Percentiles rank a stretch among this genome's conserved stretches.
phyloP scores from a whole-genome alignment of 2,797 vertebrate genomes.

The Epinephelus awoara region DNA sequence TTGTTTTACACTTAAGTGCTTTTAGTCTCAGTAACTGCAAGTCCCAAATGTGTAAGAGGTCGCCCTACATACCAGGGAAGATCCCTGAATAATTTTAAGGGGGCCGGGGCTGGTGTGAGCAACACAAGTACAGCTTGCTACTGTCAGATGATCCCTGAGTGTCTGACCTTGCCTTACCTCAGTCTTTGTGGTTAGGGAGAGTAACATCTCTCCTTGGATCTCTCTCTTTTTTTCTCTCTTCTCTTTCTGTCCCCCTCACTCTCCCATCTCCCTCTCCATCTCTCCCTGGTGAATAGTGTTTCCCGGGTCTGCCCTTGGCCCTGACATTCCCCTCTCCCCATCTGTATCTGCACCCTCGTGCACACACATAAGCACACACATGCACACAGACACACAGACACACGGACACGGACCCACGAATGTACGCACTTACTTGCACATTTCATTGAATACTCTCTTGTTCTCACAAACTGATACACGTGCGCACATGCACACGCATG shows the following conservation, averaged over 20 bases:
- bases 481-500: slow-evolving; percentile 23
- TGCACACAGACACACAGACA: slow-evolving; percentile 2
- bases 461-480: slow-evolving; percentile 38
- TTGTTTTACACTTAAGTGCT: slow-evolving; percentile 31
- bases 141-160: slow-evolving; percentile 78
- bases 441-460: slow-evolving; percentile 50
- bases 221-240: slow-evolving; percentile 78
- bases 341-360: slow-evolving; percentile 57
- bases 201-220: slow-evolving; percentile 84
- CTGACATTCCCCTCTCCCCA: slow-evolving; percentile 74
- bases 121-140: slow-evolving; percentile 58
- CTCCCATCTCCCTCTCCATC: slow-evolving; percentile 59
- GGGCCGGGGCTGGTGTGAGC: slow-evolving; percentile 48
- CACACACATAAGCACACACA: slow-evolving; percentile 21
- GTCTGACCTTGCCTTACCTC: slow-evolving; percentile 82
- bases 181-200: slow-evolving; percentile 80
- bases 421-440: slow-evolving; percentile 46
- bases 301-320: slow-evolving; percentile 82
- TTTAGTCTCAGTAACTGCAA: slow-evolving; percentile 33
- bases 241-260: slow-evolving; percentile 74
- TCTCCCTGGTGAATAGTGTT: slow-evolving; percentile 82
- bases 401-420: slow-evolving; percentile 19
- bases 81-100: slow-evolving; percentile 49
- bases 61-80: slow-evolving; percentile 42
- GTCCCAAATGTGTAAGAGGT: slow-evolving; percentile 46